A percentile compares a stretch with the other conserved stretches of the same genome.
Evolutionary conservation across 2,113 vertebrate species (phyloP).

Genomic region (Ageneiosus marmoratus): DNA sequence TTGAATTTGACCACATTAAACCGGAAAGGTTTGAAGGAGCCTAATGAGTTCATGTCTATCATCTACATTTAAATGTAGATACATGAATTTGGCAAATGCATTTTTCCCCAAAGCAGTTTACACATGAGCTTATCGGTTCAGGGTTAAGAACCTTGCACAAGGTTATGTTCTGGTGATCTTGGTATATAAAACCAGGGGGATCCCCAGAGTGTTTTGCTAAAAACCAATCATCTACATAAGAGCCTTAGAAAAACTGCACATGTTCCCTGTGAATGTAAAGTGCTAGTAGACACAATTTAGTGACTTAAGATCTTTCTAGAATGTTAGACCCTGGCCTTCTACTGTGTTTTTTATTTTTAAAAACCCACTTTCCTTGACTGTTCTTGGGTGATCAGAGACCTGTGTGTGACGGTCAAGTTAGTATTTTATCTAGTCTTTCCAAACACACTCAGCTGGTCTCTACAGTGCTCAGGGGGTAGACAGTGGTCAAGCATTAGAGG

Average conservation of each 20-base stretch:
- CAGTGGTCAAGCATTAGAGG: slow-evolving; percentile 42
- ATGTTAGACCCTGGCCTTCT: background rate
- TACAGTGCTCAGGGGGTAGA: slow-evolving; percentile 27
- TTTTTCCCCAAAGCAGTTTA: background rate
- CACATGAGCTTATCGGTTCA: background rate
- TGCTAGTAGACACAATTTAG: background rate
- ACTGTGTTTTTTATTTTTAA: background rate
- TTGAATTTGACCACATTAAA: background rate
- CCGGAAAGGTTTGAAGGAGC: background rate
- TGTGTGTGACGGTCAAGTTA: slow-evolving; percentile 12
- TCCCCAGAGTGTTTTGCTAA: background rate
- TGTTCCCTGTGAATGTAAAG: slow-evolving; percentile 1
- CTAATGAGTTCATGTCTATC: background rate
- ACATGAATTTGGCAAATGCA: background rate
- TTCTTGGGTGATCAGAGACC: background rate
- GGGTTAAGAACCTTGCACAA: too few relatives aligned
- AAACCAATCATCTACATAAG: slow-evolving; percentile 2
- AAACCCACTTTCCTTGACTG: background rate
- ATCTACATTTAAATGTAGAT: background rate
- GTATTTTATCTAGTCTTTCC: slow-evolving; percentile 16
- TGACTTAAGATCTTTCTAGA: background rate
- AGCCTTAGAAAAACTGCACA: background rate
- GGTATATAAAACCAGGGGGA: background rate
- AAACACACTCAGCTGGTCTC: slow-evolving; percentile 36
- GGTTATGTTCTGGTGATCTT: background rate